phyloP scores from a whole-genome alignment of 2,113 vertebrate species.

The Mesitornis unicolor region DNA sequence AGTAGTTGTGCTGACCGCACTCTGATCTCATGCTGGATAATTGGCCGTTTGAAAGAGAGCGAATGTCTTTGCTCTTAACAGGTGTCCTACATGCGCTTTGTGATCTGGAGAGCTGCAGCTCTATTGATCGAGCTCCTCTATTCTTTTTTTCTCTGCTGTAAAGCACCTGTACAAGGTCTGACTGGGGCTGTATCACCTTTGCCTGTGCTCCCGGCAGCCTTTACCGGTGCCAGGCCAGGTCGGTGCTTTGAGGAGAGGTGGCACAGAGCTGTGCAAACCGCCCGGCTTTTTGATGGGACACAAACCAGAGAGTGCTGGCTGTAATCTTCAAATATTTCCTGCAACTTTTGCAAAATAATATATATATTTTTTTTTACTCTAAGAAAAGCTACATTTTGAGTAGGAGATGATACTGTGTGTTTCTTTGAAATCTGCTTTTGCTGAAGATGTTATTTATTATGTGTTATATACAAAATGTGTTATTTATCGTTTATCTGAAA shows the following conservation, averaged over 20 bases:
- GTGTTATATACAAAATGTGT: too few species aligned
- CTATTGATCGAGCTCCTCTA: background rate
- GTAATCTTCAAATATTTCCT: background rate
- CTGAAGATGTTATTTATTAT: too few species aligned
- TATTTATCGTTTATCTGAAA: background rate
- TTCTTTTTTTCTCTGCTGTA: background rate
- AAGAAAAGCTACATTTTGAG: background rate
- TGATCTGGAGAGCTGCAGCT: conserved; percentile 32
- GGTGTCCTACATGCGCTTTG: conserved; percentile 30
- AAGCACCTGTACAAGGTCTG: conserved; percentile 31
- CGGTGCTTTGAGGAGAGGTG: background rate
- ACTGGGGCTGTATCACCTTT: background rate
- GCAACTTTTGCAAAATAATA: background rate
- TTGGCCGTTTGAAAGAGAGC: conserved; percentile 27
- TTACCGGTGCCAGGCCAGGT: conserved; percentile 18
- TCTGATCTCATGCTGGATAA: conserved; percentile 47
- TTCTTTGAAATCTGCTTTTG: conserved; percentile 1
- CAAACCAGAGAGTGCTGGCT: background rate
- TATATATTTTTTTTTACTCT: background rate
- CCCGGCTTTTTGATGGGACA: background rate
- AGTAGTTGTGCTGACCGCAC: conserved; percentile 3
- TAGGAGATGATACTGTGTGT: background rate
- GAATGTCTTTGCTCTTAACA: conserved; percentile 50
- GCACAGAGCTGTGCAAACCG: conserved; percentile 5
- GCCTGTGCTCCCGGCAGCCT: background rate